Percentiles rank a stretch among this genome's conserved stretches.
Evolutionary conservation across 2,888 invertebrate genomes (phyloP).

Genomic region (Spilosoma lubricipeda): DNA sequence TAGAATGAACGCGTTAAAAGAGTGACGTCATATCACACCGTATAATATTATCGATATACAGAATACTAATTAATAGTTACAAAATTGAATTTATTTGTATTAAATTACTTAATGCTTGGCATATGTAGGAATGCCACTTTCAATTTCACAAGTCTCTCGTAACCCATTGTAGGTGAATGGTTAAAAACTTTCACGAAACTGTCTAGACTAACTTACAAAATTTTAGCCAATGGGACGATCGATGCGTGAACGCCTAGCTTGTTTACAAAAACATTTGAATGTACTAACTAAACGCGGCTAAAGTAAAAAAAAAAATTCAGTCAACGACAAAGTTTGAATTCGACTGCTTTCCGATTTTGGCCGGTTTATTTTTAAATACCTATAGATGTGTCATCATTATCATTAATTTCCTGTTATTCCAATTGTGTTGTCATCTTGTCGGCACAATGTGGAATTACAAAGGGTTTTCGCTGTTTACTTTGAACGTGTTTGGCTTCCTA

Average conservation of each 20-base stretch:
- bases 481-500: neutral
- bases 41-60: neutral
- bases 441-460: neutral
- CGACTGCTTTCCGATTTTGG: neutral
- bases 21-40: neutral
- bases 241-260: neutral
- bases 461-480: neutral
- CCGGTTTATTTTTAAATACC: neutral
- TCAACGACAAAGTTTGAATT: neutral
- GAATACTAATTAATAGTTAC: neutral
- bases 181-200: conserved; percentile 2
- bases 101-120: neutral
- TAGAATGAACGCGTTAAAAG: neutral
- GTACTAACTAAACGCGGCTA: neutral
- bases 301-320: neutral
- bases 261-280: neutral
- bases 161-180: neutral
- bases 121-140: neutral
- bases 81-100: neutral
- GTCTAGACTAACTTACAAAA: neutral
- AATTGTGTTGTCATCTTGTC: too few relatives aligned
- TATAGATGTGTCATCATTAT: neutral
- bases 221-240: neutral
- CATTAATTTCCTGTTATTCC: neutral
- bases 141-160: neutral